phyloP scores from a whole-genome alignment of 2,113 vertebrate species.

The Melanocharis versteri region DNA sequence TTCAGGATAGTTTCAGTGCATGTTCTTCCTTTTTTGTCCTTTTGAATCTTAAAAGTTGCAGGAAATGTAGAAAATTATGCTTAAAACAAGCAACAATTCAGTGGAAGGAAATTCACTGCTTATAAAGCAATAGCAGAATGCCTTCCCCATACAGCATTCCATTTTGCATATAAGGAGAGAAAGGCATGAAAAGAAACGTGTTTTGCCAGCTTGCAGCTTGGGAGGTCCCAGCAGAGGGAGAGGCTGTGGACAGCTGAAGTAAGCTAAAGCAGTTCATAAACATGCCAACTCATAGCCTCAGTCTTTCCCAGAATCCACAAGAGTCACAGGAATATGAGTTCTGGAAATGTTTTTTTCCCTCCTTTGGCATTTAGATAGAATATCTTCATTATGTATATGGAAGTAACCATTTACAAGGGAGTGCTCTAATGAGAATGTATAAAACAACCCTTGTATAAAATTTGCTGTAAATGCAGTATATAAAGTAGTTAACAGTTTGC shows the following conservation, averaged over 20 bases:
- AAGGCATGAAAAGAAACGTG: not conserved
- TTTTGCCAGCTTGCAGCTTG: not conserved
- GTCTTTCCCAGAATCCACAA: not conserved
- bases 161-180: not conserved
- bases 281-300: not conserved
- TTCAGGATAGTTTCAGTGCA: not conserved
- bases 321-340: not conserved
- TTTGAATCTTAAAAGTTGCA: not conserved
- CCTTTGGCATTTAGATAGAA: not conserved
- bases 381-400: not conserved
- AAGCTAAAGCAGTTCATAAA: not conserved
- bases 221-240: not conserved
- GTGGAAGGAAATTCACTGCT: not conserved
- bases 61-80: not conserved
- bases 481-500: not conserved
- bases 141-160: not conserved
- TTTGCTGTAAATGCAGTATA: not conserved
- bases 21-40: not conserved
- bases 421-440: not conserved
- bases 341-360: not conserved
- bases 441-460: not conserved
- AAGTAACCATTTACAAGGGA: not conserved
- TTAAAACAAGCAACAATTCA: not conserved
- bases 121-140: not conserved
- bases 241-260: not conserved